Evolutionary conservation across 2,888 invertebrate genomes (phyloP), one percentile per base, ranked within the genome.

Genomic region (Phyllotreta striolata): DNA sequence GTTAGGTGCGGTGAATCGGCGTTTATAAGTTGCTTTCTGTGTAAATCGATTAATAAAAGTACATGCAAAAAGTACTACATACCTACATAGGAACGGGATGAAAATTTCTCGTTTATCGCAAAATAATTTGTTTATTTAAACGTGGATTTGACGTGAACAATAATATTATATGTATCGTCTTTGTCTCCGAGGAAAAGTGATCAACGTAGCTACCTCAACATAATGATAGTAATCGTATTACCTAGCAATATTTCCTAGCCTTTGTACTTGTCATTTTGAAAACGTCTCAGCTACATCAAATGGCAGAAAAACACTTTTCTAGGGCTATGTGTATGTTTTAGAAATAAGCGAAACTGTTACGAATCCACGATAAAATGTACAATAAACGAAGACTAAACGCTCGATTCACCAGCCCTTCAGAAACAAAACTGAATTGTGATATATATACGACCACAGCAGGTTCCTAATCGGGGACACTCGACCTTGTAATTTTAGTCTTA

Each of bases 381-480:
- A 7, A 8, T 49, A 37, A 39, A 38, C 38, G 37, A 35, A 12
- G 14, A 38, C 37, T 54, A 10, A 47, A 47, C 13, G 35, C 38
- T 24, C 44, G 12, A 35, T 44, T 60, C 52, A 52, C 60, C 43
- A 52, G 43, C 37, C 52, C 24, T 14, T 60, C 43, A 63, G 70
- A 70, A 71, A 70, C 70, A 66, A 66, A 71, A 77, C 76, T 71
- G 73, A 78, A 78, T 77, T 79, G 79, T 79, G 79, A 79, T 79
- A 79, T 78, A 79, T 78, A 77, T 72, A 77, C 75, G 78, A 79
- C 78, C 78, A 79, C 78, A 78, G 77, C 77, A 76, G 78, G 79
- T 79, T 80, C 79, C 80, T 79, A 79, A 71, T 66, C 43, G 64
- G 78, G 78, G 78, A 79, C 78, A 43, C 55, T 78, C 72, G 72